These are phyloP conservation scores for Acronicta leporina DNA, from an alignment of 2,888 invertebrate genomes.

Conservation along the genomic window DNA sequence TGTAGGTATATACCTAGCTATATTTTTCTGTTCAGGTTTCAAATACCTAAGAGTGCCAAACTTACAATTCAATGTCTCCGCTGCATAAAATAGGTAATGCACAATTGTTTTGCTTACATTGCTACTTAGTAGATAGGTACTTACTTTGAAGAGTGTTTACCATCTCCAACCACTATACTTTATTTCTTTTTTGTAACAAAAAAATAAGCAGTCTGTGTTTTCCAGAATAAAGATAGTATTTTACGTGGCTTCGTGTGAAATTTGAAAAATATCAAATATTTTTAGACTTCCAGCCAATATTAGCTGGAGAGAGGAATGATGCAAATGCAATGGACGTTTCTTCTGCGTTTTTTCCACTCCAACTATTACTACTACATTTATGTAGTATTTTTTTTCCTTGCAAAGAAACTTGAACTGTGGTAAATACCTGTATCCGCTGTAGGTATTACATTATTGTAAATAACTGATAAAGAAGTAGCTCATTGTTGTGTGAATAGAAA, in stretches of 20 bases:
- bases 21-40: constrained; percentile 55
- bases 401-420: too few relatives aligned
- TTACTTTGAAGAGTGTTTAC: constrained; percentile 27
- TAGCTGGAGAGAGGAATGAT: too few relatives aligned
- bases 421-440: constrained; percentile 6
- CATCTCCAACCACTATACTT: not conserved
- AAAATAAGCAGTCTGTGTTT: not conserved
- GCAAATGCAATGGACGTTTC: too few relatives aligned
- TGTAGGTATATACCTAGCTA: constrained; percentile 1
- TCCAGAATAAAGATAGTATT: constrained; percentile 5
- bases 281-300: too few relatives aligned
- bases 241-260: too few relatives aligned
- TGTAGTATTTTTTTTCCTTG: too few relatives aligned
- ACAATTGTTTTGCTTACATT: constrained; percentile 42
- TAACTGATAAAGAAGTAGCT: constrained; percentile 79
- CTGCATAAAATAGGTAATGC: constrained; percentile 37
- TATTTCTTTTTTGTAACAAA: not conserved
- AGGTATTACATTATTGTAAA: constrained; percentile 73
- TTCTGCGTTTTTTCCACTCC: too few relatives aligned
- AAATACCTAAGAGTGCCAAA: constrained; percentile 52
- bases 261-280: too few relatives aligned
- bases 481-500: constrained; percentile 86
- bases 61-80: constrained; percentile 33
- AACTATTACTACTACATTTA: too few relatives aligned
- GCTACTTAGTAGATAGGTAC: not conserved